phyloP scores from a whole-genome alignment of 2,113 vertebrate genomes.

The Pleuronectes platessa region DNA sequence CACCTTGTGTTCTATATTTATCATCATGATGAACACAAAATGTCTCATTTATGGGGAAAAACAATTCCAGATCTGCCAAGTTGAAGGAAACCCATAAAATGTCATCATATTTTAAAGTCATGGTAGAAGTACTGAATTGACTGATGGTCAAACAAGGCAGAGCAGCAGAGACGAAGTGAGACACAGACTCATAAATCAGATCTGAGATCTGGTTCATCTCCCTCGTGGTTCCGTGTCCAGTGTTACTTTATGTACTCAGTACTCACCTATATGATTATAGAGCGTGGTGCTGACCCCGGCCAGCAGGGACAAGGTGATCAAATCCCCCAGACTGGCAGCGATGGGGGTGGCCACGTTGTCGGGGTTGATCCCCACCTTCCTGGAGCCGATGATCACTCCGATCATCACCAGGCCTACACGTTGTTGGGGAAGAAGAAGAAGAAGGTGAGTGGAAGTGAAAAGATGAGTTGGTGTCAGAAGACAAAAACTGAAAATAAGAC shows the following conservation, averaged over 20 bases:
- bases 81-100: background rate
- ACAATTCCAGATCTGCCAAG: background rate
- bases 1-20: constrained; percentile 44
- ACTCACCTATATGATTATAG: constrained; percentile 87
- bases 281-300: constrained; percentile 90
- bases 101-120: background rate
- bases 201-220: background rate
- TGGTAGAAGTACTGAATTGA: background rate
- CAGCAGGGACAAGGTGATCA: constrained; percentile 93
- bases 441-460: background rate
- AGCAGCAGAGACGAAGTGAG: background rate
- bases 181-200: background rate
- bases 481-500: no score
- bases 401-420: constrained; percentile 92
- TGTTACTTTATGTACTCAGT: constrained; percentile 59
- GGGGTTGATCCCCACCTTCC: constrained; percentile 93
- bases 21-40: background rate
- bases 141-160: background rate
- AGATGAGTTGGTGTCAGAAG: background rate
- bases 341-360: constrained; percentile 98
- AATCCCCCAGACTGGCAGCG: constrained; percentile 95
- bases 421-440: background rate
- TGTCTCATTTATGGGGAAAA: background rate
- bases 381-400: constrained; percentile 90
- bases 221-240: no score